phyloP scores from a whole-genome alignment of 2,888 invertebrate species.

The Ectemnius cavifrons region DNA sequence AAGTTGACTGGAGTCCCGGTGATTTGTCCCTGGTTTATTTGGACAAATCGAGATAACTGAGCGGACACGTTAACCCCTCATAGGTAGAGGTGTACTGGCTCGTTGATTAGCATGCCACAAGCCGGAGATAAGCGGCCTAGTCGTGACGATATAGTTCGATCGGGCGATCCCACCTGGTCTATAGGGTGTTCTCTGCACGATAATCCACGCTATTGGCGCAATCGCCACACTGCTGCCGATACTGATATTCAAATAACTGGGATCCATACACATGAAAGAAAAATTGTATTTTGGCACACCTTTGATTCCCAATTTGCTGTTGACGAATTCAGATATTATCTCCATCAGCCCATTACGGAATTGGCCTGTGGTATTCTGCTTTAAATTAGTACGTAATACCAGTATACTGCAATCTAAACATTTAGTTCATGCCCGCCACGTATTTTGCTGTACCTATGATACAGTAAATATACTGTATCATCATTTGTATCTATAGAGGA shows the following conservation, averaged over 20 bases:
- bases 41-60: slow-evolving; percentile 73
- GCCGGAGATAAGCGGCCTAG: slow-evolving; percentile 75
- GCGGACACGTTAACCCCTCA: slow-evolving; percentile 60
- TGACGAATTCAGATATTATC: too few species aligned
- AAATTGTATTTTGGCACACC: neutral
- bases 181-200: slow-evolving; percentile 65
- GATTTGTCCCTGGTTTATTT: slow-evolving; percentile 74
- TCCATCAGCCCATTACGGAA: too few species aligned
- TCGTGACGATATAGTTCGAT: slow-evolving; percentile 69
- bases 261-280: neutral
- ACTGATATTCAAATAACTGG: slow-evolving; percentile 18
- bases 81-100: slow-evolving; percentile 60
- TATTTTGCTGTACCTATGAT: too few species aligned
- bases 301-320: too few species aligned
- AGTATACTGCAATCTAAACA: too few species aligned
- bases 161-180: slow-evolving; percentile 48
- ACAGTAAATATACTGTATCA: too few species aligned
- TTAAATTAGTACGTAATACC: too few species aligned
- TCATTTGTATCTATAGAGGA: too few species aligned
- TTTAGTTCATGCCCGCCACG: too few species aligned
- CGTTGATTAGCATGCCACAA: slow-evolving; percentile 75
- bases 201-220: slow-evolving; percentile 61
- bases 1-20: slow-evolving; percentile 65
- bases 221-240: slow-evolving; percentile 14
- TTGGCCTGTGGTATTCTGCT: too few species aligned